These are phyloP conservation scores for Coelinius sp. DNA, from an alignment of 2,888 invertebrate genomes.

Conservation along the genomic window DNA sequence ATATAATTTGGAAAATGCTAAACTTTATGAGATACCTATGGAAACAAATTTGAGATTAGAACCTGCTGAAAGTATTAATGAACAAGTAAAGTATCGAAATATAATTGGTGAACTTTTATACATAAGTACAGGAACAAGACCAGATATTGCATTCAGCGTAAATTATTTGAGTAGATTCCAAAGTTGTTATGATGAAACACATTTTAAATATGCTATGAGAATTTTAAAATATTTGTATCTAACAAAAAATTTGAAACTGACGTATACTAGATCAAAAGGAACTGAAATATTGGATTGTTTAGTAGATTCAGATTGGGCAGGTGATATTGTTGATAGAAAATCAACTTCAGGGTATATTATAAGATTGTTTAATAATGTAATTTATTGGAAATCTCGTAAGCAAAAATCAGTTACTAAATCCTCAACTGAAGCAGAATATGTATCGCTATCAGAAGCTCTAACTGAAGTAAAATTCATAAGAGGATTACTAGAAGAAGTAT, in stretches of 20 bases:
- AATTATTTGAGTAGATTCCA: conserved; percentile 12
- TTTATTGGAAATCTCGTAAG: conserved; percentile 2
- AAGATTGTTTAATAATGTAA: not conserved
- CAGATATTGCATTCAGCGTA: too few species aligned
- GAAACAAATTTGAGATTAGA: conserved; percentile 10
- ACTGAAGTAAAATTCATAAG: conserved; percentile 25
- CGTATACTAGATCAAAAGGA: not conserved
- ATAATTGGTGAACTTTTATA: conserved; percentile 17
- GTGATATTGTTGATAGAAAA: not conserved
- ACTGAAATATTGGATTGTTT: not conserved
- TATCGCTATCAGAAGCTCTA: conserved; percentile 2
- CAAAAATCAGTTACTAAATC: too few species aligned
- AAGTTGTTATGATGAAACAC: conserved; percentile 9
- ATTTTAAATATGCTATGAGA: not conserved
- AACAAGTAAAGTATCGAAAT: conserved; percentile 3
- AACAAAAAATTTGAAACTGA: not conserved
- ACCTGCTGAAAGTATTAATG: not conserved
- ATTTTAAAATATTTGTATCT: not conserved
- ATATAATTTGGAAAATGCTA: not conserved
- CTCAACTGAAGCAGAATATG: not conserved
- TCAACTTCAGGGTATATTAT: not conserved
- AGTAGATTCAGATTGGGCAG: conserved; percentile 11
- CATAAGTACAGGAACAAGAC: too few species aligned
- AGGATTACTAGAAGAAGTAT: conserved; percentile 38
- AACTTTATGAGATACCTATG: too few species aligned